Evolutionary conservation across 1,140 invertebrate species (phyloP), one percentile per base, ranked within the genome.

Genomic region (Pristionchus pacificus): DNA sequence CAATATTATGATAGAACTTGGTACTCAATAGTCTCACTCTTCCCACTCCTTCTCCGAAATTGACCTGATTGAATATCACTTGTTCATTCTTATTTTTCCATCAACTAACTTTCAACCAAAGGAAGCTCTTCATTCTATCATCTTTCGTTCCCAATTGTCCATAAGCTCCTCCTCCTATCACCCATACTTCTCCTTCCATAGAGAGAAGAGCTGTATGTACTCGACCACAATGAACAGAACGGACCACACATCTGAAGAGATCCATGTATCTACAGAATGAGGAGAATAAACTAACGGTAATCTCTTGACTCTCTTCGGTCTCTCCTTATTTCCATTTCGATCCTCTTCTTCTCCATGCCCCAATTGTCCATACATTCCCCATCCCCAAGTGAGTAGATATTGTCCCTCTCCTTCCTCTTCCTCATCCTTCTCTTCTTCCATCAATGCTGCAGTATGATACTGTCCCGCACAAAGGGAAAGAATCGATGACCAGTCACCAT

Each of bases 401-500:
- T 73, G 66, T 32, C 69, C 71, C 2, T 76, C 70, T n/a, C n/a
- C n/a, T n/a, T n/a, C n/a, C n/a, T n/a, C n/a, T n/a, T n/a, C n/a
- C n/a, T n/a, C n/a, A n/a, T n/a, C n/a, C n/a, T n/a, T n/a, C n/a
- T n/a, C n/a, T n/a, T n/a, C n/a, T 14, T 81, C 73, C 58, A 69
- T 68, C 30, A 83, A 24, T 15, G 78, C 58, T n/a, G 68, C 77
- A 24, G 80, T 80, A 60, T 80, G 80, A 49, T 81, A 80, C 70
- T 80, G 79, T 2, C 79, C 79, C 14, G 78, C 77, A 32, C 49
- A 71, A 24, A 80, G 71, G 19, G 65, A 49, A 24, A 58, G 65
- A 38, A 69, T 60, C 29, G 55, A 33, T 15, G 62, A 63, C 57
- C 68, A 82, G 13, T 63, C 57, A 29, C 71, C 78, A 24, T 66